These are phyloP conservation scores for Meta bourneti DNA, from an alignment of 2,888 invertebrate genomes.

Conservation along the genomic window DNA sequence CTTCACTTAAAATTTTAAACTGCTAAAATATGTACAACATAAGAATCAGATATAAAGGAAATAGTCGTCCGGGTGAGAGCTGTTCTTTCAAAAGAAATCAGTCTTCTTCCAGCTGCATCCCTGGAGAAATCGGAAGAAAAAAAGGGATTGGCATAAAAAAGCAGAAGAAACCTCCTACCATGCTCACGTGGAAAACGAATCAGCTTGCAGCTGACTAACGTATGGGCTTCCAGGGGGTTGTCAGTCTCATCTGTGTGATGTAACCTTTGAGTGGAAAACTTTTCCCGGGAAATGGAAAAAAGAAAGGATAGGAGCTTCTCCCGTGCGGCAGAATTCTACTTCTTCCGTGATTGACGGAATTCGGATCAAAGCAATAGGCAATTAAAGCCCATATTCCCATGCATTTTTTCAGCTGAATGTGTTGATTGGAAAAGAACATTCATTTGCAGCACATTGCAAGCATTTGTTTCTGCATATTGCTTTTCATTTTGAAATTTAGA, in stretches of 20 bases:
- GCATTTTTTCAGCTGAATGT: no score
- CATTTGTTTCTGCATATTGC: not conserved
- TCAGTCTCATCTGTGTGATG: constrained; percentile 14
- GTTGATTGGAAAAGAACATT: no score
- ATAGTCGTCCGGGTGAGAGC: no score
- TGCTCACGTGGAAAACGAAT: constrained; percentile 1
- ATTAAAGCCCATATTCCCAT: no score
- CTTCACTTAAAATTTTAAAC: no score
- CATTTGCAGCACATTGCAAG: not conserved
- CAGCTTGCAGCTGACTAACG: not conserved
- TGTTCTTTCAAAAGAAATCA: no score
- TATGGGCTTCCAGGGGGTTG: not conserved
- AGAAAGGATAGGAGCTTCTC: not conserved
- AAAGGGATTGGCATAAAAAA: not conserved
- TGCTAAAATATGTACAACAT: no score
- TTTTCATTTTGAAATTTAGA: not conserved
- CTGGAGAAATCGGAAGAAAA: not conserved
- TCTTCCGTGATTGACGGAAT: not conserved
- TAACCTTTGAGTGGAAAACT: constrained; percentile 7
- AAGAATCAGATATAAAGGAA: no score
- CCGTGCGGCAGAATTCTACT: not conserved
- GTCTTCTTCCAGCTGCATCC: no score
- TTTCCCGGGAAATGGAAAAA: not conserved
- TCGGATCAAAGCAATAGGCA: not conserved
- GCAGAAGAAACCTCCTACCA: not conserved